Evolutionary conservation across 2,113 vertebrate species (phyloP).

Genomic region (Nothobranchius kuhntae): DNA sequence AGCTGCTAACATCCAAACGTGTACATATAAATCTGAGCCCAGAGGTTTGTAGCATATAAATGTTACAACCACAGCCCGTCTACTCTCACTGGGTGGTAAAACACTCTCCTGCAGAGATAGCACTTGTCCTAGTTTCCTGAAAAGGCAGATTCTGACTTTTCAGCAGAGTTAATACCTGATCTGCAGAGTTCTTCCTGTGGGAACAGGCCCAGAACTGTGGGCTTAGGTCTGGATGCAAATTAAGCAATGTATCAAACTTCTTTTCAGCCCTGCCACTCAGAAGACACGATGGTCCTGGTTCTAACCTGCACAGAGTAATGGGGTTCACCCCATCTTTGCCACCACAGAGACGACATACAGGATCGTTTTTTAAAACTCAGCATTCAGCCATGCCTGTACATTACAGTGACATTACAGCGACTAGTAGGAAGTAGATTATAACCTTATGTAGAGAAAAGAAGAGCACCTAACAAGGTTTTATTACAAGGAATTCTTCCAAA

Average conservation of each 20-base stretch:
- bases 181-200: constrained; percentile 39
- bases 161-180: constrained; percentile 49
- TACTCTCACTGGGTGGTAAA: constrained; percentile 63
- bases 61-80: constrained; percentile 52
- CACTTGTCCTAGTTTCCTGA: constrained; percentile 62
- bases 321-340: constrained; percentile 34
- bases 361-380: constrained; percentile 61
- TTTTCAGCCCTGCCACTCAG: constrained; percentile 42
- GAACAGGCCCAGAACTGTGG: constrained; percentile 37
- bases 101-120: constrained; percentile 41
- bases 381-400: constrained; percentile 44
- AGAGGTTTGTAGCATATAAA: constrained; percentile 29
- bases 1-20: constrained; percentile 1
- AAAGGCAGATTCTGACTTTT: constrained; percentile 38
- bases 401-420: not conserved
- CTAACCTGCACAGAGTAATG: constrained; percentile 39
- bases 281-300: constrained; percentile 60
- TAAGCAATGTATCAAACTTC: constrained; percentile 64
- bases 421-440: no score
- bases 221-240: constrained; percentile 58
- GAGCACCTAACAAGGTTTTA: no score
- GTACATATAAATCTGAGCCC: constrained; percentile 17
- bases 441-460: no score
- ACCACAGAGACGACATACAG: constrained; percentile 25
- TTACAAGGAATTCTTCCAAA: no score